These are phyloP conservation scores for Gouania willdenowi DNA, from an alignment of 2,797 vertebrate genomes.

Conservation along the genomic window DNA sequence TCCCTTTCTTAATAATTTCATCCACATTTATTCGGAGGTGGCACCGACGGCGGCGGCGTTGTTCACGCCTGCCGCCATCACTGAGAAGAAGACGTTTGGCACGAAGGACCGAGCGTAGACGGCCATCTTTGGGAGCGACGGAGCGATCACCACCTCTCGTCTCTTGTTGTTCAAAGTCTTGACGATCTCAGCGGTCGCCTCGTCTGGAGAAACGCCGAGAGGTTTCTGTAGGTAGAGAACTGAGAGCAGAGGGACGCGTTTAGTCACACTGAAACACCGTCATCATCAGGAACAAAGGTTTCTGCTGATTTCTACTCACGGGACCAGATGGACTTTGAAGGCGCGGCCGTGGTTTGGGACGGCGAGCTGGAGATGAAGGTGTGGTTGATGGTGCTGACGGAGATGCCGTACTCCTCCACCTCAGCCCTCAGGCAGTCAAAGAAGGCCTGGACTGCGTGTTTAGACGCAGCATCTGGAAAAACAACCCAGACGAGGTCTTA, in stretches of 20 bases:
- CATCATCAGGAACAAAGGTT: too few relatives aligned
- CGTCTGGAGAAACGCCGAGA: slow-evolving; percentile 76
- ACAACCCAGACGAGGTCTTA: too few relatives aligned
- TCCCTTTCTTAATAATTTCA: too few relatives aligned
- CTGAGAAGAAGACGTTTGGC: slow-evolving; percentile 87
- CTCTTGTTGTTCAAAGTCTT: slow-evolving; percentile 80
- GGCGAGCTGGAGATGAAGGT: slow-evolving; percentile 82
- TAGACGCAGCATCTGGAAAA: slow-evolving; percentile 88
- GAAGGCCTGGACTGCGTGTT: slow-evolving; percentile 91
- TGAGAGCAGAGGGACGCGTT: slow-evolving; percentile 47
- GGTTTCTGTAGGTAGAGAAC: slow-evolving; percentile 81
- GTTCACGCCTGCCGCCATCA: slow-evolving; percentile 87
- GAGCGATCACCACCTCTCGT: slow-evolving; percentile 87
- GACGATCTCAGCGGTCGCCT: slow-evolving; percentile 83
- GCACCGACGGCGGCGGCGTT: slow-evolving; percentile 62
- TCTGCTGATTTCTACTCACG: slow-evolving; percentile 67
- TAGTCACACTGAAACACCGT: too few relatives aligned
- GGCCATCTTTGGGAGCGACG: slow-evolving; percentile 83
- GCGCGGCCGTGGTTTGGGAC: background rate
- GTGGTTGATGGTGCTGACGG: slow-evolving; percentile 87
- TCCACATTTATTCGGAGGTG: slow-evolving; percentile 56
- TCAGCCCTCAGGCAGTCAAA: slow-evolving; percentile 92
- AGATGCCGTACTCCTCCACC: slow-evolving; percentile 87
- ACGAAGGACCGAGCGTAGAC: slow-evolving; percentile 84
- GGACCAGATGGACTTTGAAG: slow-evolving; percentile 76